Evolutionary conservation across 2,113 vertebrate species (phyloP), one percentile per base, ranked within the genome.

Genomic region (Salminus brasiliensis): DNA sequence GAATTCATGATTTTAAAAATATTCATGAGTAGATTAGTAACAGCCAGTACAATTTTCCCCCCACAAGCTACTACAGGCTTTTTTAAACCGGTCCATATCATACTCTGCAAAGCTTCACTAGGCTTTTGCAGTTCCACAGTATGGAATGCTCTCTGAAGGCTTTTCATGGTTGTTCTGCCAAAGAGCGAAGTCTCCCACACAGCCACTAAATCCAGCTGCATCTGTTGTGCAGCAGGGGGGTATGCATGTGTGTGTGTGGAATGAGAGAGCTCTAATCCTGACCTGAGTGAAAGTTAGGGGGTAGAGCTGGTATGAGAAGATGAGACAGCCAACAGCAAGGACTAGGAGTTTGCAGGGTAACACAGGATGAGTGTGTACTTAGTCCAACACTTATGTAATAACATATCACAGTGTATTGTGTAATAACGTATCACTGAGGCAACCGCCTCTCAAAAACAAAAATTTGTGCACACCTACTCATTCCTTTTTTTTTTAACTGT

Each of bases 111-210:
- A 3, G 23, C 8, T 36, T 52, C 29, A 23, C 57, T 49, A 34
- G 8, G 29, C 18, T 32, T 29, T 21, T 30, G n/a, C 13, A 34
- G 41, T 30, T 74, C 27, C 59, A 55, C 72, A 75, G 59, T 32
- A 63, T 52, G 60, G 43, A 73, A 66, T 11, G 12, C 63, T 30
- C 39, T 39, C 25, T 32, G 18, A 72, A 16, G 53, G 27, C 15
- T 55, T 43, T 67, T 57, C 27, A 65, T 30, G 34, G 12, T 66
- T 80, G 49, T 73, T 49, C 47, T 80, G 45, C 36, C 49, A 57
- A 39, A 55, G 43, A 74, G 34, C 23, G 15, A 39, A 13, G 5
- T 13, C 23, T 36, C 39, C 34, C 69, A 52, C 59, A 72, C 34
- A 55, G 16, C 41, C 25, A n/a, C 52, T 55, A 55, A 55, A 55